Evolutionary conservation across 1,140 invertebrate species (phyloP), one percentile per base, ranked within the genome.

Genomic region (Pseudomyrmex dendroicus): DNA sequence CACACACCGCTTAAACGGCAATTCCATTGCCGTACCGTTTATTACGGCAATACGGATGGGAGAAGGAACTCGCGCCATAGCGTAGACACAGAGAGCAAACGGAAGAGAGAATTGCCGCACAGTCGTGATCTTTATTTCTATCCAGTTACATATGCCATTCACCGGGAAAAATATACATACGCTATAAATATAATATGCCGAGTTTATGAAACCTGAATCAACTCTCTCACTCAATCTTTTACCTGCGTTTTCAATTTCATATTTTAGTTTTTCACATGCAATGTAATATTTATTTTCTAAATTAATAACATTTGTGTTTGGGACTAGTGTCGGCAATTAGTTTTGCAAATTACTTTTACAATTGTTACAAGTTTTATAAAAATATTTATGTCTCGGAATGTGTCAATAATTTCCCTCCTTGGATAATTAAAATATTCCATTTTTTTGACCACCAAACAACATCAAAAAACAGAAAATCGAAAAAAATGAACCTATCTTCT

Each of bases 1-100:
- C 82, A 78, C 82, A 78, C 74, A 22, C 74, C 85, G 67, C 56
- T 89, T 91, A 90, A 90, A 85, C 85, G 82, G 86, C 86, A 85
- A 89, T 89, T 89, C 66, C 67, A 35, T 35, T 74, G 61, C 46
- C 48, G 25, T 76, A 59, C 48, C 86, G 52, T 73, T 89, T 86
- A 64, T 89, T 90, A 89, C 61, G 50, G 25, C 17, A 15, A 59
- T 50, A n/a, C 52, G 10, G 25, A 62, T 62, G 61, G 52, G 70
- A 54, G 57, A 9, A 59, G 17, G n/a, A 8, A 50, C 54, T 64
- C 7, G 73, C 50, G 20, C 5, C 35, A 35, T 35, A 35, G 20
- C 22, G 15, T 4, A 57, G 46, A 62, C 25, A 66, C 54, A 68
- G 52, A 56, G 17, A 61, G 56, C 22, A 15, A 68, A 62, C 46